These are phyloP conservation scores for Sphaerophoria taeniata DNA, from an alignment of 2,888 invertebrate species.

Conservation along the genomic window DNA sequence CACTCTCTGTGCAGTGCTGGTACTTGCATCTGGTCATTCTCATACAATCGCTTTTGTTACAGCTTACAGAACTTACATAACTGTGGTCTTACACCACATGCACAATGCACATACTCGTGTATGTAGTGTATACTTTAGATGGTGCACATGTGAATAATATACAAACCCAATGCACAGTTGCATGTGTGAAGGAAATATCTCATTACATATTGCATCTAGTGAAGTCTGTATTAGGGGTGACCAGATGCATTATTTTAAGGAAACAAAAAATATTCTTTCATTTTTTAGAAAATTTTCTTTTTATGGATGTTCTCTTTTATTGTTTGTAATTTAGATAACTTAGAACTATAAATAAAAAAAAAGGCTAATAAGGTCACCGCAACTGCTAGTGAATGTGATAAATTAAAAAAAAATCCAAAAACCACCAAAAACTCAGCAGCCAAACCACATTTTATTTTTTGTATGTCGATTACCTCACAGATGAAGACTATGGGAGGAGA, in stretches of 20 bases:
- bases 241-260: background rate
- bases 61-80: conserved; percentile 1
- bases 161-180: conserved; percentile 67
- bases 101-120: background rate
- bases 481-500: conserved; percentile 20
- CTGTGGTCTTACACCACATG: background rate
- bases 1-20: background rate
- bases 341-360: too few species aligned
- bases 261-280: too few species aligned
- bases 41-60: conserved; percentile 17
- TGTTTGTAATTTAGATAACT: too few species aligned
- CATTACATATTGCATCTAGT: conserved; percentile 41
- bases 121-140: background rate
- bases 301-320: too few species aligned
- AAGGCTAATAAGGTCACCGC: background rate
- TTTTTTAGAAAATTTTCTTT: too few species aligned
- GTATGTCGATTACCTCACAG: conserved; percentile 46
- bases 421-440: background rate
- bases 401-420: conserved; percentile 42
- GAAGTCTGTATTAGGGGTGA: background rate
- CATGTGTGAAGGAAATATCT: conserved; percentile 66
- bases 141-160: conserved; percentile 50
- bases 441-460: conserved; percentile 35
- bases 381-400: conserved; percentile 32
- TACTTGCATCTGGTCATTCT: conserved; percentile 55